Base-by-base conservation (phyloP, 2,888 invertebrate genomes). In the Metalampra italica region DNA sequence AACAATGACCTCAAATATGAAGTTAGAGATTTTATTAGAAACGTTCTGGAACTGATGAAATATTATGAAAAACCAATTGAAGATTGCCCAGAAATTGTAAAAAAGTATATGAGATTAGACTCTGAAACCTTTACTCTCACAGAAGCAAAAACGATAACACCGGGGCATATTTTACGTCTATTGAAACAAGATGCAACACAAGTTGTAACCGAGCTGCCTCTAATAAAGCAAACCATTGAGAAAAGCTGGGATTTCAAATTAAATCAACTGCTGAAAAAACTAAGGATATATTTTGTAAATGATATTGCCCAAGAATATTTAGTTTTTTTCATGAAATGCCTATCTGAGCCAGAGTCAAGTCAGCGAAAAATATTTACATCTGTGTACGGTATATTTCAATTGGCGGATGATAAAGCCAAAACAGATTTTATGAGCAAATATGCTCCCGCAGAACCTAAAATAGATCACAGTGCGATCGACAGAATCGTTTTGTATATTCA, bases 201-300 rank as follows among this genome's bases (percentile, higher is more conserved):
- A 22, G 50, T 60, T 7, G 44, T 57, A 11, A 60, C 58, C 9
- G 46, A 56, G 43, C 40, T 67, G 5, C 41, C 49, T 7, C 12
- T 47, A 47, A 38, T 66, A 22, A 57, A 59, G 46, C 9, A 55
- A 8, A 42, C 41, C 9, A 43, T 57, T 49, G 14, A 46, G 37
- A 30, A 52, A 8, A 29, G 29, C 5, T 13, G 13, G 0, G 3
- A 29, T 29, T 51, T 62, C 32, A 55, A 55, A 36, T 47, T 76
- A 0, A 70, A 61, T 34, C 51, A 37, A 3, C 55, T 82, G 1
- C 50, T 78, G 11, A 69, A 58, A 42, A 79, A 77, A 57, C 45
- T 83, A 4, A 74, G 59, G 62, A 59, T 72, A 43, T 83, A 79
- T 53, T 83, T 78, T 55, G 47, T 62, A 8, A 51, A 69, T 45